Evolutionary conservation across 2,888 invertebrate species (phyloP), one percentile per base, ranked within the genome.

Genomic region (Leptopilina syphax): DNA sequence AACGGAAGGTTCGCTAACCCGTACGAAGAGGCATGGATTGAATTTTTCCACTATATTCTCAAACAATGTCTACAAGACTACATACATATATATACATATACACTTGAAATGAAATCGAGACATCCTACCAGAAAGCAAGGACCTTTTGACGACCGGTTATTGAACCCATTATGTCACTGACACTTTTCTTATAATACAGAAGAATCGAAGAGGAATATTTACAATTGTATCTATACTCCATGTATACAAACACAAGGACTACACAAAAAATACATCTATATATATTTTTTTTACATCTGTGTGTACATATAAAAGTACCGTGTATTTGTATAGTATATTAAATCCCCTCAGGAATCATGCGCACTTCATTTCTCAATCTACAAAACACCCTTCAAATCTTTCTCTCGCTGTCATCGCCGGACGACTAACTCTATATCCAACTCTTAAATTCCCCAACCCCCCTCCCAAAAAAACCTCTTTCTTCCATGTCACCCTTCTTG

Each of bases 371-470:
- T 50, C 47, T 50, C 68, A 27, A 13, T 12, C 70, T 34, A 70
- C 50, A 70, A 70, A 70, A 54, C 24, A 70, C 70, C 70, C n/a
- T 54, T 34, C 24, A 54, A 50, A 70, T 50, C 70, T 18, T 18
- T 24, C 63, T 63, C 24, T 63, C 24, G 18, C 18, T 63, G 63
- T 63, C 63, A 63, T 63, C 18, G 24, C 63, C 63, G 63, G 3
- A 9, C 18, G 63, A 63, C 63, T 63, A 63, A 63, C 63, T 63
- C 63, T 63, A 50, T 50, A 50, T 9, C 0, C 50, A 50, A 9
- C 50, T 50, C 50, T 50, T 50, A 50, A 50, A 50, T 10, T 12
- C 3, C 12, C 50, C 50, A 1, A 9, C 0, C 47, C 9, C 47
- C 47, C n/a, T n/a, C 47, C 8, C 7, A 1, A 7, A 47, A 47